These are phyloP conservation scores for Drosophila yooni DNA, from an alignment of 2,888 invertebrate genomes.

Conservation along the genomic window DNA sequence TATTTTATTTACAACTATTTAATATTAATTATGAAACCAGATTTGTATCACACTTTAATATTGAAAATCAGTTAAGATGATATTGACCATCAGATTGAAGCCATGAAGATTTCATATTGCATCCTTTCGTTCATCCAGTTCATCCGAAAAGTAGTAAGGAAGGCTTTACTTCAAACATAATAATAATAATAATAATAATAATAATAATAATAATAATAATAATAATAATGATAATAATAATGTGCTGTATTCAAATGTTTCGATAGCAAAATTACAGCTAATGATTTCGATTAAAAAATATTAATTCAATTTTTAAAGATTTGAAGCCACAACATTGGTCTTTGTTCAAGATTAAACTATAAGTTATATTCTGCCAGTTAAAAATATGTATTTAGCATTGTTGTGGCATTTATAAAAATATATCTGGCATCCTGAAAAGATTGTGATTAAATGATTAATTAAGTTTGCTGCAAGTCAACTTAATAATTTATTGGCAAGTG, in stretches of 20 bases:
- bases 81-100: neutral
- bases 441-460: neutral
- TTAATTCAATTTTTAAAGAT: neutral
- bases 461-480: neutral
- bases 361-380: neutral
- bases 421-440: neutral
- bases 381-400: neutral
- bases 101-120: neutral
- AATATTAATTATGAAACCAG: fast-evolving
- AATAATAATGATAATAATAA: too few species aligned
- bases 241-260: neutral
- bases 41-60: neutral
- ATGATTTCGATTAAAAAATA: neutral
- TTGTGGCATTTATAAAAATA: neutral
- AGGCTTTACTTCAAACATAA: neutral
- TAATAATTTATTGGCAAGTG: neutral
- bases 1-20: neutral
- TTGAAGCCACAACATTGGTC: neutral
- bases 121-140: neutral
- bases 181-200: neutral
- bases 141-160: neutral
- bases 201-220: too few species aligned
- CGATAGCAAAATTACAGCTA: neutral
- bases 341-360: neutral
- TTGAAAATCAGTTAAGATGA: neutral